phyloP scores from a whole-genome alignment of 2,113 vertebrate species.

The Urocitellus parryii region DNA sequence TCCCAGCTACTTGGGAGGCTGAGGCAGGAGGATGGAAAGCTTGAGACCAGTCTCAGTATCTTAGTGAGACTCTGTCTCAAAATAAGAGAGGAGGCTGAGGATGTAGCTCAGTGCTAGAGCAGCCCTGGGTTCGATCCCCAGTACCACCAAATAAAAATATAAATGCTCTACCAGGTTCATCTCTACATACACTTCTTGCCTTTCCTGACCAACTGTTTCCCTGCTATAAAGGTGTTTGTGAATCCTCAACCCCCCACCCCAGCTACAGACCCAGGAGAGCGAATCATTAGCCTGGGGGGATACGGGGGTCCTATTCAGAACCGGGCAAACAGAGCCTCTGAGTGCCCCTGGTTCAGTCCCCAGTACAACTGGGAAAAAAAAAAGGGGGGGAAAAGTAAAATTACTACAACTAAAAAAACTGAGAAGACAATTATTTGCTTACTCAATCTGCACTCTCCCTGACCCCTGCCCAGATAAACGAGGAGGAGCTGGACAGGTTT shows the following conservation, averaged over 20 bases:
- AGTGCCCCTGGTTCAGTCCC: too few species aligned
- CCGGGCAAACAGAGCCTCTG: too few species aligned
- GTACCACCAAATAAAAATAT: too few species aligned
- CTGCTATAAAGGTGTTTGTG: not conserved
- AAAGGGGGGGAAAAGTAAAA: not conserved
- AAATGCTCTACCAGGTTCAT: not conserved
- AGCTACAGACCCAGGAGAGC: not conserved
- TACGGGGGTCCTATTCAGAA: too few species aligned
- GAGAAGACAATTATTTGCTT: constrained; percentile 29
- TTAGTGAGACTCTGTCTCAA: too few species aligned
- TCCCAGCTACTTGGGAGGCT: too few species aligned
- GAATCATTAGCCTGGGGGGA: not conserved
- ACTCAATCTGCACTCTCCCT: not conserved
- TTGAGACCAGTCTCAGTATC: too few species aligned
- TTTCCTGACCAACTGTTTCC: not conserved
- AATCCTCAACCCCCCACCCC: not conserved
- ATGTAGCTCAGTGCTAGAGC: too few species aligned
- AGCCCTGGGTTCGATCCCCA: too few species aligned
- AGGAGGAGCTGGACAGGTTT: not conserved
- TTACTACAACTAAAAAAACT: constrained; percentile 37
- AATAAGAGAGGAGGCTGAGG: too few species aligned
- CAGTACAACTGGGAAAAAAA: too few species aligned
- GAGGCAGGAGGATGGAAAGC: too few species aligned
- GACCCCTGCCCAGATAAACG: constrained; percentile 37
- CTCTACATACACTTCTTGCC: not conserved